Percentiles rank a stretch among this genome's conserved stretches.
phyloP scores from a whole-genome alignment of 2,888 invertebrate species.

The Mellilla xanthometata region DNA sequence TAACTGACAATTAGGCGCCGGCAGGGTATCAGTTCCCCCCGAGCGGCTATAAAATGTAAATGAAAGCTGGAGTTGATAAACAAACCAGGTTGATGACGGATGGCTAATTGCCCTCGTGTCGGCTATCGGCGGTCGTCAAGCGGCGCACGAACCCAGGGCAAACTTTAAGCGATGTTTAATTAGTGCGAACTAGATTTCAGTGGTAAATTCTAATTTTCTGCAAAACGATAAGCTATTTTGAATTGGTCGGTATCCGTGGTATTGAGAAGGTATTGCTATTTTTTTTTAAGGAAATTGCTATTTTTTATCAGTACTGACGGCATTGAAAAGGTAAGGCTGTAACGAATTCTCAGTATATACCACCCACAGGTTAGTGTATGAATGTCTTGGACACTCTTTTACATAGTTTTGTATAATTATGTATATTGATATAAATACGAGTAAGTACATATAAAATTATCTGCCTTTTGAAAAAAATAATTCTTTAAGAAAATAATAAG shows the following conservation, averaged over 20 bases:
- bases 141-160: slow-evolving; percentile 24
- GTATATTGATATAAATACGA: too few relatives aligned
- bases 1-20: slow-evolving; percentile 28
- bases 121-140: slow-evolving; percentile 29
- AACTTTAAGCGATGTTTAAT: slow-evolving; percentile 23
- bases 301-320: neutral
- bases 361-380: too few relatives aligned
- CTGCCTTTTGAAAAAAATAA: too few relatives aligned
- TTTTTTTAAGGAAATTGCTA: too few relatives aligned
- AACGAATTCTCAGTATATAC: too few relatives aligned
- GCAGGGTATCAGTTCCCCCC: slow-evolving; percentile 20
- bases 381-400: too few relatives aligned
- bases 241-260: neutral
- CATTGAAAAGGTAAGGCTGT: neutral
- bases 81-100: slow-evolving; percentile 32
- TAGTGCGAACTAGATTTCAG: slow-evolving; percentile 8
- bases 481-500: too few relatives aligned
- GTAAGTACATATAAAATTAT: too few relatives aligned
- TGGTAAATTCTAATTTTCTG: slow-evolving; percentile 7
- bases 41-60: slow-evolving; percentile 33
- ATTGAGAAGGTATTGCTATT: neutral
- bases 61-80: slow-evolving; percentile 36
- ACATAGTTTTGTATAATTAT: too few relatives aligned
- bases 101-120: slow-evolving; percentile 36
- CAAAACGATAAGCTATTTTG: slow-evolving; percentile 2